Percentiles rank a stretch among this genome's conserved stretches.
These are phyloP conservation scores for Chironomus tepperi DNA, from an alignment of 1,140 invertebrate species.

Conservation along the genomic window DNA sequence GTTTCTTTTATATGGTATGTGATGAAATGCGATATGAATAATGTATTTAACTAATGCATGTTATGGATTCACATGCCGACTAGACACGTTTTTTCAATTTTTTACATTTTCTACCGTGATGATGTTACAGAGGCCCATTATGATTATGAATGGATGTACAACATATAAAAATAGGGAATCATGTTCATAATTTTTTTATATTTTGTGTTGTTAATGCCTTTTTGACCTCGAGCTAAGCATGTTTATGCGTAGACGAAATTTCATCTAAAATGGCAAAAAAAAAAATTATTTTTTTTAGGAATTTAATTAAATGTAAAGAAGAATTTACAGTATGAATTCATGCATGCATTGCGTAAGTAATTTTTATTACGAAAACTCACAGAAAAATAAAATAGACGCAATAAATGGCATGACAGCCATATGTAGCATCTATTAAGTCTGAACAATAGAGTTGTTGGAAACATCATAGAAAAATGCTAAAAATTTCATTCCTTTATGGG, in stretches of 20 bases:
- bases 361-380: too few species aligned
- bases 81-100: conserved; percentile 14
- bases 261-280: too few species aligned
- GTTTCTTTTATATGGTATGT: conserved; percentile 9
- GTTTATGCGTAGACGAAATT: too few species aligned
- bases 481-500: not conserved
- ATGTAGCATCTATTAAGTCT: not conserved
- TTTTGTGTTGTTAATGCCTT: not conserved
- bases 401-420: not conserved
- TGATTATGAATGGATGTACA: not conserved
- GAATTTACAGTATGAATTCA: too few species aligned
- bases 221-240: not conserved
- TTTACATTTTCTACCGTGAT: not conserved
- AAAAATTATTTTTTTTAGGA: too few species aligned
- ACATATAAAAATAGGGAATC: not conserved
- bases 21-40: conserved; percentile 8
- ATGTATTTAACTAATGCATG: conserved; percentile 14
- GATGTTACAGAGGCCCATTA: not conserved
- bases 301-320: too few species aligned
- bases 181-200: not conserved
- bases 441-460: not conserved
- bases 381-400: not conserved
- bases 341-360: too few species aligned
- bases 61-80: conserved; percentile 6
- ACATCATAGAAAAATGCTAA: not conserved